Evolutionary conservation across 30 jellyfish, hydroid and myxozoan species (phyloP).

Genomic region (Chrysaora quinquecirrha): DNA sequence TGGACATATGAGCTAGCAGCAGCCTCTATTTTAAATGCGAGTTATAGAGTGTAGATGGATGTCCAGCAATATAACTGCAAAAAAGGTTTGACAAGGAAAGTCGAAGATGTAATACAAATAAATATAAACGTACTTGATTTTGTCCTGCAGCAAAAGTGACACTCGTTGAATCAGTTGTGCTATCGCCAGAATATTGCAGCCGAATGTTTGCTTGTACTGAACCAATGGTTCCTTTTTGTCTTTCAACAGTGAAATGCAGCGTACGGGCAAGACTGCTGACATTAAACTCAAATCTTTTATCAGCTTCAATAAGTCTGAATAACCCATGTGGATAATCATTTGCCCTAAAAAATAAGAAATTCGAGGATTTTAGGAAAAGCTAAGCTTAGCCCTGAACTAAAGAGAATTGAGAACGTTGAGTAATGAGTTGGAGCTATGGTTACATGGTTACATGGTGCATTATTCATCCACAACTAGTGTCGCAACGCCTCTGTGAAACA

Average conservation of each 20-base stretch:
- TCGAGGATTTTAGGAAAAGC: no score
- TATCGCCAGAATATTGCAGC: slow-evolving; percentile 31
- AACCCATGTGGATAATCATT: slow-evolving; percentile 94
- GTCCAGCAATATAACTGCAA: no score
- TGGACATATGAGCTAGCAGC: no score
- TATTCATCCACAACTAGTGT: no score
- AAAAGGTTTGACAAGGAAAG: no score
- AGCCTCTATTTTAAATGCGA: no score
- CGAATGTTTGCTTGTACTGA: slow-evolving; percentile 43
- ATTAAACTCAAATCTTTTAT: slow-evolving; percentile 25
- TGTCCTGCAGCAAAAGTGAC: slow-evolving; percentile 37
- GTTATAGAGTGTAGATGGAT: no score
- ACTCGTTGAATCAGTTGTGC: slow-evolving; percentile 7
- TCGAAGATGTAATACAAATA: not conserved
- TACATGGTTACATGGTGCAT: no score
- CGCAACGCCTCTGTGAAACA: no score
- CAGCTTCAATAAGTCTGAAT: slow-evolving; percentile 41
- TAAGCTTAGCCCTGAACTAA: no score
- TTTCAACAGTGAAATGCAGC: slow-evolving; percentile 50
- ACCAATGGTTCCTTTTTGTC: slow-evolving; percentile 72
- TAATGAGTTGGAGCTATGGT: no score
- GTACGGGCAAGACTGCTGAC: slow-evolving; percentile 42
- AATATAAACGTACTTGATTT: slow-evolving; percentile 17
- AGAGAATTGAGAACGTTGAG: no score
- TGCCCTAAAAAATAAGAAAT: slow-evolving; percentile 74